These are phyloP conservation scores for Porites rus DNA, from an alignment of 92 coral and sea anemone species.

Conservation along the genomic window DNA sequence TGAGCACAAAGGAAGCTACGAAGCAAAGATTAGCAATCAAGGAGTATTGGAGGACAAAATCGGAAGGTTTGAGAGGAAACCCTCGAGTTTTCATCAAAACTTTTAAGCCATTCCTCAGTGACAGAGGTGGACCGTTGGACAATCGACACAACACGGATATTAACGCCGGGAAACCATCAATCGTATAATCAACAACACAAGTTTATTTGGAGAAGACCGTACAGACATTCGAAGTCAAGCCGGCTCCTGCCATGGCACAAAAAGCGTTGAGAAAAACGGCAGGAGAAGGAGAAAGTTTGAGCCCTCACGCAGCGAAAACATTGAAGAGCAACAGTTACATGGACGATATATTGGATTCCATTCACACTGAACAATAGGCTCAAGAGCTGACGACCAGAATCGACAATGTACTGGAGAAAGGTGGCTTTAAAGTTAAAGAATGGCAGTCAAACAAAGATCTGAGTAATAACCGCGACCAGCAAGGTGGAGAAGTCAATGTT, in stretches of 20 bases:
- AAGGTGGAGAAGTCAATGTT: neutral
- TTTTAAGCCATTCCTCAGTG: no score
- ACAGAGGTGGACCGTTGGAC: neutral
- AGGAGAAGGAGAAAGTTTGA: conserved; percentile 42
- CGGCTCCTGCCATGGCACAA: conserved; percentile 25
- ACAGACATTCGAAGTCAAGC: conserved; percentile 64
- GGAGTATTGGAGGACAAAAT: no score
- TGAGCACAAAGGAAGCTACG: no score
- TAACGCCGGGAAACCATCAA: no score
- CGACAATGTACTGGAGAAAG: conserved; percentile 69
- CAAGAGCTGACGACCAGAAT: conserved; percentile 56
- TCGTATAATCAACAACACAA: no score
- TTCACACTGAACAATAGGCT: conserved; percentile 6
- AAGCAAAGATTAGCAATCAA: no score
- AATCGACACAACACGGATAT: neutral
- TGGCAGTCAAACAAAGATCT: neutral
- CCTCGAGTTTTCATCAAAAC: no score
- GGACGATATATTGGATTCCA: no score
- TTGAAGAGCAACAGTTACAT: no score
- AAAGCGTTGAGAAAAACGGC: conserved; percentile 71
- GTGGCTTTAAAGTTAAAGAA: neutral
- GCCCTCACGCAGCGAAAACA: conserved; percentile 55
- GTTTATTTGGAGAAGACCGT: conserved; percentile 23
- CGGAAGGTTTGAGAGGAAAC: no score
- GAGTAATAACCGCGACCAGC: conserved; percentile 7